Evolutionary conservation across 1,140 invertebrate genomes (phyloP), one percentile per base, ranked within the genome.

Genomic region (Drosophila athabasca): DNA sequence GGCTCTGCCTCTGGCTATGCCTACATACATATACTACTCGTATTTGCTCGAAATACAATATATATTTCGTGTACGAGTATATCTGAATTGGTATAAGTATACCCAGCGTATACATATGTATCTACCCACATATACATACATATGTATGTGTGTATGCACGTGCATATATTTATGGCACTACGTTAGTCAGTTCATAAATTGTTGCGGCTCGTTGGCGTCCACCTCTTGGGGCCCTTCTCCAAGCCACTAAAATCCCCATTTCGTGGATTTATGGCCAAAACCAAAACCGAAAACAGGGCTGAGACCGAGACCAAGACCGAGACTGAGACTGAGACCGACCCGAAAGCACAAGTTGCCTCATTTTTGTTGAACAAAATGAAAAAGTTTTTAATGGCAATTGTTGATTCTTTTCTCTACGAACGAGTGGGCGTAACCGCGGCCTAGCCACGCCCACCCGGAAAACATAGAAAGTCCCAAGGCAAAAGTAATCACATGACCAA

Each of bases 171-270:
- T 62, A 75, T 64, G 60, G 58, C 66, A 13, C 44, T 81, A 62
- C 76, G 67, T 71, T 73, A 83, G 59, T 73, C 62, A 90, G 88
- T 90, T 83, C 88, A 90, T 90, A 90, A 90, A 90, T 90, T 84
- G 66, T 79, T 79, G 80, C 71, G 76, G 64, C 69, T 73, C 60
- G 69, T 73, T 72, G 70, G 71, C 54, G 46, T 52, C 61, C 52
- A 62, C 53, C 43, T 58, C 60, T 53, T 22, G 13, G 2, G n/a
- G n/a, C n/a, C 39, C 60, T n/a, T 49, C 31, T 13, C 13, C 64
- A 26, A 24, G 64, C 64, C 67, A 69, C 62, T 73, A 73, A 64
- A 73, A 73, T 46, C 64, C 73, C 73, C 73, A 73, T 73, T 73
- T 70, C 51, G 48, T 51, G 70, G 59, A 73, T 73, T 73, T 73